phyloP scores from a whole-genome alignment of 2,113 vertebrate genomes.

The Eurystomus gularis region DNA sequence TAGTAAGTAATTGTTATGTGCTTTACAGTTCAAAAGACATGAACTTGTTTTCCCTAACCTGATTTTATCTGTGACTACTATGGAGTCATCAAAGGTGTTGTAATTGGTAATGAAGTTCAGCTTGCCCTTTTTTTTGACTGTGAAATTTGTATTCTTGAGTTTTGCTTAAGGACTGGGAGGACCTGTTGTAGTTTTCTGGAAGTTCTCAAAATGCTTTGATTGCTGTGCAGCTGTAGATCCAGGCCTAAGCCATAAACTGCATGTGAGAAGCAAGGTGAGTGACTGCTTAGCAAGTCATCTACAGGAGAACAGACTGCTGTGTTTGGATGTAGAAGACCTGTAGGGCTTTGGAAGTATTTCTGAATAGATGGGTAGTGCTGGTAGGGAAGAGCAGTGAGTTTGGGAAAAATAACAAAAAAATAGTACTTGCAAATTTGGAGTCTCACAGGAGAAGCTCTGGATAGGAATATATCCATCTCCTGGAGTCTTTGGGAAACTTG shows the following conservation, averaged over 20 bases:
- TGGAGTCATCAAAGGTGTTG: conserved; percentile 39
- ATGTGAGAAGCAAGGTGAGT: not conserved
- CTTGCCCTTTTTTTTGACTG: not conserved
- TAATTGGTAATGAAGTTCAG: conserved; percentile 33
- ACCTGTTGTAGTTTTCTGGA: not conserved
- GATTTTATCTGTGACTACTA: conserved; percentile 39
- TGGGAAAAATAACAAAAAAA: not conserved
- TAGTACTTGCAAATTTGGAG: not conserved
- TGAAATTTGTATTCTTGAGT: not conserved
- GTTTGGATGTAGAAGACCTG: not conserved
- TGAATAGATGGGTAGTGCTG: not conserved
- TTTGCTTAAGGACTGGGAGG: not conserved
- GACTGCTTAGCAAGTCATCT: not conserved
- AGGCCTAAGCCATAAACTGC: not conserved
- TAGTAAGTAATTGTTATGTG: conserved; percentile 14
- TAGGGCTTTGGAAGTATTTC: not conserved
- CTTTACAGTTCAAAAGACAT: conserved; percentile 5
- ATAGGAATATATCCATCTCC: not conserved
- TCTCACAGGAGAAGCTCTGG: not conserved
- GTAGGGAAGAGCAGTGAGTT: not conserved
- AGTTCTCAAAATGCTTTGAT: not conserved
- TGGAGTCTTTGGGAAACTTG: not conserved
- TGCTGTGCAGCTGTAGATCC: not conserved
- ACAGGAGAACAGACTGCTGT: not conserved
- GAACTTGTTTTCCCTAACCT: conserved; percentile 11